Evolutionary conservation across 1,140 invertebrate genomes (phyloP).

Genomic region (Drosophila parvula): DNA sequence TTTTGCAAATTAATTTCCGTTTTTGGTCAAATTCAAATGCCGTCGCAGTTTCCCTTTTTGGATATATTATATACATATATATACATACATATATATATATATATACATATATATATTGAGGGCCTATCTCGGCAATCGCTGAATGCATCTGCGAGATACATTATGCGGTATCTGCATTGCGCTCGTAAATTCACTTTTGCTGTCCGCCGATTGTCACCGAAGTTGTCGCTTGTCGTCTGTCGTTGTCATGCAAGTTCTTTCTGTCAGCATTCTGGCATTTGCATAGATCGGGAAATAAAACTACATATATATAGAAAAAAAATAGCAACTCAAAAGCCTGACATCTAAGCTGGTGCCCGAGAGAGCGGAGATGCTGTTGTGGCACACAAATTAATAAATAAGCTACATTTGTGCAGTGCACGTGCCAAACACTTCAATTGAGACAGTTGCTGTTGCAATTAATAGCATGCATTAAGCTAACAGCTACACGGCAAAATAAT

Average conservation of each 20-base stretch:
- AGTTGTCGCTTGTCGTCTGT: conserved; percentile 24
- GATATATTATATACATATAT: not conserved
- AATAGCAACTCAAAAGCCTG: conserved; percentile 10
- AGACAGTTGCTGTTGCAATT: conserved; percentile 48
- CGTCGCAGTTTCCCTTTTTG: conserved; percentile 35
- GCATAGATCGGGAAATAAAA: conserved; percentile 51
- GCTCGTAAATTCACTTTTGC: conserved; percentile 74
- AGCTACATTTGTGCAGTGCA: conserved; percentile 42
- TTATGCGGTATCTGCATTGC: conserved; percentile 77
- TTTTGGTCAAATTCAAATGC: conserved; percentile 35
- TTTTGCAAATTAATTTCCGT: conserved; percentile 40
- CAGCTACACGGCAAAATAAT: conserved; percentile 30
- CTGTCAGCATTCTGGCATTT: conserved; percentile 55
- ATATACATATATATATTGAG: not conserved
- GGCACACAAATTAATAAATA: conserved; percentile 48
- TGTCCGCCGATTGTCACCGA: conserved; percentile 30
- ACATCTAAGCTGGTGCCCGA: conserved; percentile 5
- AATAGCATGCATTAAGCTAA: conserved; percentile 33
- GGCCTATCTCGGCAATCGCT: conserved; percentile 17
- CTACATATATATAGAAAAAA: conserved; percentile 21
- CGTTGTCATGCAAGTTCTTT: conserved; percentile 66
- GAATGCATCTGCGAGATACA: conserved; percentile 66
- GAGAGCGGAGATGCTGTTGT: conserved; percentile 5
- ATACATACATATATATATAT: not conserved
- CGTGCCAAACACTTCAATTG: conserved; percentile 21